Percentiles rank a stretch among this genome's conserved stretches.
Conservation (phyloP, 2,888 invertebrate species). For the Diachrysia chrysitis region DNA sequence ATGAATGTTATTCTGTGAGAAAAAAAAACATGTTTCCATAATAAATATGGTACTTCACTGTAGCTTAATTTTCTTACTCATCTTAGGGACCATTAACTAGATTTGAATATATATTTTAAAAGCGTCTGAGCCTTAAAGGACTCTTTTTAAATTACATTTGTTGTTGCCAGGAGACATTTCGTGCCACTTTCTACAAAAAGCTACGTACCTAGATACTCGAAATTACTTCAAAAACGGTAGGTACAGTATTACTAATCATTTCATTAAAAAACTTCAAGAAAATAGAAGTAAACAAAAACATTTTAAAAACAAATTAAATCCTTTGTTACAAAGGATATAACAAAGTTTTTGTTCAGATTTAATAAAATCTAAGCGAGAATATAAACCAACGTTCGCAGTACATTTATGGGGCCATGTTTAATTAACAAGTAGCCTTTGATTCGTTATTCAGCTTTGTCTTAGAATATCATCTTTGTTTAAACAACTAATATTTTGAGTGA, state of each 20-base stretch:
- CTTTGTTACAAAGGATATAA: slow-evolving; percentile 30
- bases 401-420: slow-evolving; percentile 53
- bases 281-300: slow-evolving; percentile 31
- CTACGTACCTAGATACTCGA: background rate
- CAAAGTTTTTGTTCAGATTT: slow-evolving; percentile 51
- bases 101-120: slow-evolving; percentile 1
- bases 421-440: slow-evolving; percentile 62
- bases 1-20: background rate
- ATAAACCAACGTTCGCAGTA: slow-evolving; percentile 41
- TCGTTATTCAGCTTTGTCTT: slow-evolving; percentile 54
- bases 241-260: background rate
- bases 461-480: slow-evolving; percentile 57
- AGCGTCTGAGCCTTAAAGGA: background rate
- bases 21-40: background rate
- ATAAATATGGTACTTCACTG: slow-evolving; percentile 1
- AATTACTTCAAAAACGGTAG: background rate
- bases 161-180: background rate
- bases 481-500: slow-evolving; percentile 45
- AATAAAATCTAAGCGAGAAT: slow-evolving; percentile 29
- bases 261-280: background rate
- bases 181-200: background rate
- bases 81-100: slow-evolving; percentile 1
- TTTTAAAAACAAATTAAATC: slow-evolving; percentile 29
- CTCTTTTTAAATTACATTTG: background rate
- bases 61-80: slow-evolving; percentile 1